A percentile compares a stretch with the other conserved stretches of the same genome.
Evolutionary conservation across 2,888 invertebrate genomes (phyloP).

Genomic region (Blastobasis adustella): DNA sequence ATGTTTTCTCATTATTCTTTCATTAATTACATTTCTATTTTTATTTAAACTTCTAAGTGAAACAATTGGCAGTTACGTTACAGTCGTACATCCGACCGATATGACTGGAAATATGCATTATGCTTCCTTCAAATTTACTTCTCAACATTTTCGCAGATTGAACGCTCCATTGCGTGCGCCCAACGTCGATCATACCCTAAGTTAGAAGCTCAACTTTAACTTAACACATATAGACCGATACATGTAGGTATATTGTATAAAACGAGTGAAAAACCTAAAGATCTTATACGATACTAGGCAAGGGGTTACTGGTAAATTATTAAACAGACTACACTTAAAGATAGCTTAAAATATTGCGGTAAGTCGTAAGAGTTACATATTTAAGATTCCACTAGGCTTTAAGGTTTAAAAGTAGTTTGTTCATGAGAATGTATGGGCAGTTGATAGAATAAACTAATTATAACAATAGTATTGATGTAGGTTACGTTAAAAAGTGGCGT

Average conservation of each 20-base stretch:
- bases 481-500: conserved; percentile 3
- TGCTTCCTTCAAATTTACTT: too few relatives aligned
- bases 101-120: too few relatives aligned
- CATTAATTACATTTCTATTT: conserved; percentile 29
- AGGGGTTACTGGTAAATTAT: conserved; percentile 62
- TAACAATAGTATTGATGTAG: conserved; percentile 3
- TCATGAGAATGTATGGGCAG: too few relatives aligned
- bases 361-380: conserved; percentile 20
- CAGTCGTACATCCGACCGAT: too few relatives aligned
- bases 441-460: neutral
- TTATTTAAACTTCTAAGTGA: conserved; percentile 33
- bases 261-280: conserved; percentile 74
- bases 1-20: conserved; percentile 36
- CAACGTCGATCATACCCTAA: conserved; percentile 38
- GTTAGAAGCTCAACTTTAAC: conserved; percentile 71
- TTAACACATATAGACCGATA: conserved; percentile 64
- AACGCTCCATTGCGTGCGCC: too few relatives aligned
- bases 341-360: conserved; percentile 66
- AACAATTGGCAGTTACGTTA: conserved; percentile 58
- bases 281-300: conserved; percentile 63
- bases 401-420: too few relatives aligned
- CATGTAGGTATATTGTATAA: conserved; percentile 69
- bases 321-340: conserved; percentile 69
- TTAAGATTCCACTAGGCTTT: neutral
- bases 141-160: too few relatives aligned